Percentiles rank a stretch among this genome's conserved stretches.
Evolutionary conservation across 2,797 vertebrate genomes (phyloP).

Genomic region (Myiothlypis chrysogaster): DNA sequence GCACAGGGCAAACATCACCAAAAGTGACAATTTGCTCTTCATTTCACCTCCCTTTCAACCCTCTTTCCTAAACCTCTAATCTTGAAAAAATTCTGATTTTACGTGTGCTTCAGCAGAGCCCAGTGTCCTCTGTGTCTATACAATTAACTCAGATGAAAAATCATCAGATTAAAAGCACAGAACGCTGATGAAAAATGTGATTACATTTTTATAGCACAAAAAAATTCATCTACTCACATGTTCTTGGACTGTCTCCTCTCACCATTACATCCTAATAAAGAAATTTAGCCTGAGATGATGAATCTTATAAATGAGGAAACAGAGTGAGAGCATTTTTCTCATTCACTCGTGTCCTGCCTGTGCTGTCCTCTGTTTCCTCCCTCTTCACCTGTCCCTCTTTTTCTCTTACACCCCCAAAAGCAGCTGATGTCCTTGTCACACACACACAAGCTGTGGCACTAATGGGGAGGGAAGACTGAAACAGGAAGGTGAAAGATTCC

Average conservation of each 20-base stretch:
- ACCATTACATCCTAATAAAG: neutral
- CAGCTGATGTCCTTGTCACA: neutral
- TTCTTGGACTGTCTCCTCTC: neutral
- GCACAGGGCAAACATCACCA: neutral
- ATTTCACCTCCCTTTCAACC: neutral
- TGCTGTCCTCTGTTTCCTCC: neutral
- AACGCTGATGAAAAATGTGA: neutral
- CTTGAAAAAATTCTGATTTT: neutral
- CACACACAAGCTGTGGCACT: fast-evolving
- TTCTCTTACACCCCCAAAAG: neutral
- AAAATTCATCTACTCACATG: neutral
- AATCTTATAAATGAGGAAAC: neutral
- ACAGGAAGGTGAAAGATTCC: neutral
- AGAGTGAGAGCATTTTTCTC: neutral
- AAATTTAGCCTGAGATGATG: neutral
- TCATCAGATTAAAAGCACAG: neutral
- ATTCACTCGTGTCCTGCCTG: neutral
- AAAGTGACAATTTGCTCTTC: neutral
- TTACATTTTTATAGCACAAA: neutral
- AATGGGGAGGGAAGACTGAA: neutral
- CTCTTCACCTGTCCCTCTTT: neutral
- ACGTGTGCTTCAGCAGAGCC: neutral
- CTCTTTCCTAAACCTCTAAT: neutral
- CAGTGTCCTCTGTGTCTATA: neutral
- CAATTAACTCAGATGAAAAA: neutral